Evolutionary conservation across 2,797 vertebrate genomes (phyloP).

Genomic region (Paramormyrops hopkinsi): DNA sequence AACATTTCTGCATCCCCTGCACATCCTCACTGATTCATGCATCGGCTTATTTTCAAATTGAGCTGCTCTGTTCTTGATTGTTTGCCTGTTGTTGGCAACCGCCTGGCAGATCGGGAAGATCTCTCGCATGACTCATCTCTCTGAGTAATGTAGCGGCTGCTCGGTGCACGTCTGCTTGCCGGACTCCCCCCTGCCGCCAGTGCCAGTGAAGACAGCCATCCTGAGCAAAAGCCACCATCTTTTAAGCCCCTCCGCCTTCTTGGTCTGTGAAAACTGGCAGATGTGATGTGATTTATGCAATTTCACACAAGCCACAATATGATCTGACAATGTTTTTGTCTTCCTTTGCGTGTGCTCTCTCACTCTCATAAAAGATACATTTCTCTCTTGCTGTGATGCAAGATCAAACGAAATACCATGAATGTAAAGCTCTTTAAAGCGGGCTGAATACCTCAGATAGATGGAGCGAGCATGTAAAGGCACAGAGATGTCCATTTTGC

Average conservation of each 20-base stretch:
- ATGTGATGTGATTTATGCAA: slow-evolving; percentile 5
- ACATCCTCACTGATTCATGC: slow-evolving; percentile 47
- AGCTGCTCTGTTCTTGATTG: slow-evolving; percentile 51
- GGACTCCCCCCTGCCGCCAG: not conserved
- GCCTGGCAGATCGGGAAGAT: slow-evolving; percentile 41
- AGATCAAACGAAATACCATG: not conserved
- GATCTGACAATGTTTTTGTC: not conserved
- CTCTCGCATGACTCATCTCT: slow-evolving; percentile 35
- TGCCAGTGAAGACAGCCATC: not conserved
- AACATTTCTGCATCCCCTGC: slow-evolving; percentile 36
- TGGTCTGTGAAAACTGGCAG: slow-evolving; percentile 9
- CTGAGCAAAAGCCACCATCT: not conserved
- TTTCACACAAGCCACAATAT: not conserved
- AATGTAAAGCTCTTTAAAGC: not conserved
- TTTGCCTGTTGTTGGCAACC: slow-evolving; percentile 59
- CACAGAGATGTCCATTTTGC: not conserved
- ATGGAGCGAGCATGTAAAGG: not conserved
- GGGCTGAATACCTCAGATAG: not conserved
- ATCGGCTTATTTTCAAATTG: slow-evolving; percentile 50
- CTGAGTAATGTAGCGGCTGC: not conserved
- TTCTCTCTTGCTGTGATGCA: not conserved
- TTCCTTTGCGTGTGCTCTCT: not conserved
- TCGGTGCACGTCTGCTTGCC: not conserved
- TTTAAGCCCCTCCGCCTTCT: not conserved
- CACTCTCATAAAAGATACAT: not conserved